Conservation (phyloP, 2,113 vertebrate genomes). For the Jacana jacana region DNA sequence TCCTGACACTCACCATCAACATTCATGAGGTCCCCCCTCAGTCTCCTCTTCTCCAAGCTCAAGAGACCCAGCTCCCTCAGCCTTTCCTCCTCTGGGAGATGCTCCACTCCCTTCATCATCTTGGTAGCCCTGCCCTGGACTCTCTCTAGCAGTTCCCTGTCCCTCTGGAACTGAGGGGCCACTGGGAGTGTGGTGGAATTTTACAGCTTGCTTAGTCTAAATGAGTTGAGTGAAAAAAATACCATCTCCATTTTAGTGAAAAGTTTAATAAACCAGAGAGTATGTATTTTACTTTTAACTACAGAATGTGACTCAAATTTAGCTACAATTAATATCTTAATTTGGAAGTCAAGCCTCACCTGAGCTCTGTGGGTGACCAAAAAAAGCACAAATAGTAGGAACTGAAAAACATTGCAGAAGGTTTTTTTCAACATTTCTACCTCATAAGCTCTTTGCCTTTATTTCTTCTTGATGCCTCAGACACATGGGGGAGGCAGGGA, state of each 20-base stretch:
- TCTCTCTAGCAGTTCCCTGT: too few relatives aligned
- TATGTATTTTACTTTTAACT: not conserved
- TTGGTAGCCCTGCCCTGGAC: too few relatives aligned
- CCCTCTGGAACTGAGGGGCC: too few relatives aligned
- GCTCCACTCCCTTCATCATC: too few relatives aligned
- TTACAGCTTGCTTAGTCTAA: not conserved
- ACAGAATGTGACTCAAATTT: not conserved
- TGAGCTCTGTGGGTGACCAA: not conserved
- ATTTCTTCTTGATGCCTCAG: not conserved
- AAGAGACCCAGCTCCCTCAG: too few relatives aligned
- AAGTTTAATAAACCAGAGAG: not conserved
- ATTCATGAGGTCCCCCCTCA: too few relatives aligned
- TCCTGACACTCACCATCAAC: too few relatives aligned
- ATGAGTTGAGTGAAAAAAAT: not conserved
- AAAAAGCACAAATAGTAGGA: not conserved
- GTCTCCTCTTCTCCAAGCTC: too few relatives aligned
- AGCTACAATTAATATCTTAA: not conserved
- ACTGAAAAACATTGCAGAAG: not conserved
- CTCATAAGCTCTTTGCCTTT: not conserved
- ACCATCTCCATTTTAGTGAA: not conserved
- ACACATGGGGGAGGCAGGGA: fast-evolving
- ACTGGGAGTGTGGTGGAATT: too few relatives aligned
- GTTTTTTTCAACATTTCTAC: not conserved
- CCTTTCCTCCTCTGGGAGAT: too few relatives aligned
- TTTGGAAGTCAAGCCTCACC: not conserved